Evolutionary conservation across 2,113 vertebrate genomes (phyloP).

Genomic region (Glaucomys volans): DNA sequence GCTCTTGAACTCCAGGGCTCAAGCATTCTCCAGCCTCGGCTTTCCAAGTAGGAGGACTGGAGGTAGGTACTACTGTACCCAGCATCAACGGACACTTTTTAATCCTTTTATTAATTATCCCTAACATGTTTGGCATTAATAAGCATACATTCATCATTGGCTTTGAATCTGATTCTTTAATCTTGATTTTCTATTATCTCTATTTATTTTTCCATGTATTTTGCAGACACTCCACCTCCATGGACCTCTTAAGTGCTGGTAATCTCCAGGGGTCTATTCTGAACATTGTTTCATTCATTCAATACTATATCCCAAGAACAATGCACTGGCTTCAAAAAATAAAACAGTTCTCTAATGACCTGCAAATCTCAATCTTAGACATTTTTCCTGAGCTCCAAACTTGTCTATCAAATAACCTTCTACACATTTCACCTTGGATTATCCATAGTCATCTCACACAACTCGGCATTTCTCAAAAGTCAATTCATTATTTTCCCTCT

Average conservation of each 20-base stretch:
- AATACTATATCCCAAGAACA: background rate
- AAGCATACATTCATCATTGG: background rate
- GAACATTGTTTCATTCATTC: background rate
- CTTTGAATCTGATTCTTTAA: constrained; percentile 25
- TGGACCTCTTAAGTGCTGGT: background rate
- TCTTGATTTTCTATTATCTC: background rate
- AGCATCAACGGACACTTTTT: background rate
- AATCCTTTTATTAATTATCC: background rate
- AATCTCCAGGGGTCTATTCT: background rate
- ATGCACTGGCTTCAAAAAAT: background rate
- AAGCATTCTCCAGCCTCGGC: too few species aligned
- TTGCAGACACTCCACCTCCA: background rate
- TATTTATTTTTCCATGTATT: background rate
- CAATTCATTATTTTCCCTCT: background rate
- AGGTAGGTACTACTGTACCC: too few species aligned
- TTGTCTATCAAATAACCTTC: background rate
- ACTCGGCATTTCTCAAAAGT: background rate
- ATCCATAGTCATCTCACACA: background rate
- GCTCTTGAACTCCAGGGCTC: too few species aligned
- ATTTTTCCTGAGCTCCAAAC: background rate
- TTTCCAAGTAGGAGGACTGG: too few species aligned
- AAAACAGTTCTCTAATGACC: background rate
- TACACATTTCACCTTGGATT: background rate
- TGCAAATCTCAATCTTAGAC: constrained; percentile 2
- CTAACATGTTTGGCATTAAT: background rate